Evolutionary conservation across 2,888 invertebrate species (phyloP).

Genomic region (Hirtodrosophila confusa): DNA sequence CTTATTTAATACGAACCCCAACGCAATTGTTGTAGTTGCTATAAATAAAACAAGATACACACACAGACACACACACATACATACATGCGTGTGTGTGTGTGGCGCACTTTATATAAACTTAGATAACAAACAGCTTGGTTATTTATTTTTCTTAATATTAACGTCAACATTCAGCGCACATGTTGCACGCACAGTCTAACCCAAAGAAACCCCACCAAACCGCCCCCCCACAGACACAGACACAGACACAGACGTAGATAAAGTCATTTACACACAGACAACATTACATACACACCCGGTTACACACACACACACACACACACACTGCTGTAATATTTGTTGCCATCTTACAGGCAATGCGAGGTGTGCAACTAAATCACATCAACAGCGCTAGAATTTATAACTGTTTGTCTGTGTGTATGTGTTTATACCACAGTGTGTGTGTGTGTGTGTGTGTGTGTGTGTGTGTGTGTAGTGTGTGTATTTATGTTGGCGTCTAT

Average conservation of each 20-base stretch:
- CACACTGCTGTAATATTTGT: slow-evolving; percentile 67
- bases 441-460: slow-evolving; percentile 37
- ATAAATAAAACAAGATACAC: slow-evolving; percentile 72
- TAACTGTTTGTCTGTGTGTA: slow-evolving; percentile 60
- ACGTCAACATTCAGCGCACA: slow-evolving; percentile 80
- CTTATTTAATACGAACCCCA: slow-evolving; percentile 70
- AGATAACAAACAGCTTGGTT: slow-evolving; percentile 79
- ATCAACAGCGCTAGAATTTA: slow-evolving; percentile 76
- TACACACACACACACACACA: slow-evolving; percentile 21
- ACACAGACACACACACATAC: slow-evolving; percentile 11
- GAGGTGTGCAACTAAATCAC: slow-evolving; percentile 80
- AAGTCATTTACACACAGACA: slow-evolving; percentile 73
- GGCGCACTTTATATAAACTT: slow-evolving; percentile 74
- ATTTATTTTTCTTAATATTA: slow-evolving; percentile 80
- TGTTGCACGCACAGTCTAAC: slow-evolving; percentile 73
- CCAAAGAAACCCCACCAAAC: slow-evolving; percentile 20
- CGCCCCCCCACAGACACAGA: slow-evolving; percentile 9
- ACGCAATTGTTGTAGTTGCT: slow-evolving; percentile 74
- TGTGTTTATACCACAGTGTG: not conserved
- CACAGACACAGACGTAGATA: slow-evolving; percentile 64
- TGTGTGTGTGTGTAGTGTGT: slow-evolving; percentile 27
- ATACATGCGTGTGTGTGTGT: slow-evolving; percentile 30
- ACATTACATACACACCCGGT: slow-evolving; percentile 6
- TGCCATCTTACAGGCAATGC: slow-evolving; percentile 77
- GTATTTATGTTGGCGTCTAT: slow-evolving; percentile 68